Evolutionary conservation across 1,140 invertebrate species (phyloP), one percentile per base, ranked within the genome.

Genomic region (Drosophila eugracilis): DNA sequence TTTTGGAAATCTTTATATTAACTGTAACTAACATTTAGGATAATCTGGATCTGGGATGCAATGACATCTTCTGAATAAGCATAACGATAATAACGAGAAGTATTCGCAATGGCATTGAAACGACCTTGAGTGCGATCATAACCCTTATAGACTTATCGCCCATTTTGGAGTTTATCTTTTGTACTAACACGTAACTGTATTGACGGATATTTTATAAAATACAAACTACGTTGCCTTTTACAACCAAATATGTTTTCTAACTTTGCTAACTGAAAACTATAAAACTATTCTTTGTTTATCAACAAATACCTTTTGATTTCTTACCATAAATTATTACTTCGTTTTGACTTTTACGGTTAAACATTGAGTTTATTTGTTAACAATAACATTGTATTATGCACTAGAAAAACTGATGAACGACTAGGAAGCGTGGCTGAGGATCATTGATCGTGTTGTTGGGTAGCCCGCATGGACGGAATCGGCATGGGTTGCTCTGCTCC

Each of bases 391-490:
- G 48, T 10, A 48, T 71, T 75, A 75, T 19, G 67, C 41, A 63
- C 44, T 70, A 65, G 49, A 75, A 59, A 58, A 75, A 54, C 70
- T 72, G 71, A 69, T 76, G 65, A 79, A 59, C 71, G 80, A 84
- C 80, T 84, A 85, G 70, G 55, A 83, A 55, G 67, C 65, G 39
- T 59, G 48, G 53, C 67, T 45, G 28, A 54, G 19, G 28, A 67
- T 66, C 45, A 26, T 34, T 32, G 36, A 44, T 60, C 49, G 32
- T 15, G 14, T 47, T 41, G 22, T 54, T 34, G 41, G 44, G 37
- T 77, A 81, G 69, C 75, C 70, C 48, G 71, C 80, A 60, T 84
- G 79, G 79, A 85, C 81, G 81, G 81, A 86, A 85, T 86, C 62
- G 75, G 62, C 75, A 69, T 77, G 55, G 41, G 52, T 58, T 74